Evolutionary conservation across 1,140 invertebrate genomes (phyloP).

Genomic region (Formica selysi): DNA sequence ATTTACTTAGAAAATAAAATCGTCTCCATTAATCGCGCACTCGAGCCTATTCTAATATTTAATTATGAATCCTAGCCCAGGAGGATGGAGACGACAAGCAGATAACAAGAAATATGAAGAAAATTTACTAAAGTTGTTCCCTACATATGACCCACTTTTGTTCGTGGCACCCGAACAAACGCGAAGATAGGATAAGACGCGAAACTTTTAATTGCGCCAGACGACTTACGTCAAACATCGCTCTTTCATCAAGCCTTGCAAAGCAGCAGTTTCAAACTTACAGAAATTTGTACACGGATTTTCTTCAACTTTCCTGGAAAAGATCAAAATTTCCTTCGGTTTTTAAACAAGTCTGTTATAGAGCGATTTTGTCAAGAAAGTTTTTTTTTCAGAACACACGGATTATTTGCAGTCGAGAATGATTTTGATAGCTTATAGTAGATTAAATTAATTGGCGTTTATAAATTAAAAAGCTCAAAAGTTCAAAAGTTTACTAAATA

Average conservation of each 20-base stretch:
- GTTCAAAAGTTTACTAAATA: neutral
- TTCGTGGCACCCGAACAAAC: conserved; percentile 21
- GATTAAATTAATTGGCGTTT: conserved; percentile 26
- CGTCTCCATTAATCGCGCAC: neutral
- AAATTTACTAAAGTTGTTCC: conserved; percentile 22
- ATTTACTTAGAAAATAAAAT: neutral
- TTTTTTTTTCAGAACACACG: neutral
- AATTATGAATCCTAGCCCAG: neutral
- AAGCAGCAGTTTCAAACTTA: conserved; percentile 9
- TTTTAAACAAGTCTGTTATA: conserved; percentile 48
- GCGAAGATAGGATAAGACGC: conserved; percentile 42
- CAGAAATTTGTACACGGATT: conserved; percentile 29
- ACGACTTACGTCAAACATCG: conserved; percentile 38
- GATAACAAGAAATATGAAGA: neutral
- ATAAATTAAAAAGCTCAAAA: conserved; percentile 1
- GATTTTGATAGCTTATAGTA: conserved; percentile 30
- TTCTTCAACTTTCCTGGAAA: neutral
- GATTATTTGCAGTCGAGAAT: conserved; percentile 36
- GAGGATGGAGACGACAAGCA: neutral
- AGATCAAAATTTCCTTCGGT: conserved; percentile 5
- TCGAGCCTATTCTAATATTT: neutral
- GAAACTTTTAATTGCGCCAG: conserved; percentile 61
- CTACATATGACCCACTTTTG: conserved; percentile 46
- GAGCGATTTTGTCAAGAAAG: conserved; percentile 20
- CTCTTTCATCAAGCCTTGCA: conserved; percentile 20